phyloP scores from a whole-genome alignment of 2,888 invertebrate genomes.

The Torymus aiolomorphi region DNA sequence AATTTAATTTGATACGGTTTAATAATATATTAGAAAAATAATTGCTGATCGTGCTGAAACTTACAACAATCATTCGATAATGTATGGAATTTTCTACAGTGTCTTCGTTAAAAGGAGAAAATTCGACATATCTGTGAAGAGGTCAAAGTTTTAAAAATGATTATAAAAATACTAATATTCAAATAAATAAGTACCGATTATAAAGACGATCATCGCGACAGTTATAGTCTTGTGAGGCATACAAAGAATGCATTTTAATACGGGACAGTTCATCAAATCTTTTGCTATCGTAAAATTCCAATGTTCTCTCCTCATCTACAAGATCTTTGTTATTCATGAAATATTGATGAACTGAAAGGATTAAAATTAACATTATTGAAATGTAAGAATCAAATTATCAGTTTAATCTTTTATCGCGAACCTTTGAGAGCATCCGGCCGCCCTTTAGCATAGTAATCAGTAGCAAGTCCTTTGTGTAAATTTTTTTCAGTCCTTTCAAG shows the following conservation, averaged over 20 bases:
- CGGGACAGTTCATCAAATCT: slow-evolving; percentile 84
- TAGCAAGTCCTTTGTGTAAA: slow-evolving; percentile 76
- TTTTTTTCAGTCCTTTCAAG: slow-evolving; percentile 79
- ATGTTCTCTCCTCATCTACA: slow-evolving; percentile 71
- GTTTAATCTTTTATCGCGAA: slow-evolving; percentile 67
- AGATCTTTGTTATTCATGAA: slow-evolving; percentile 63
- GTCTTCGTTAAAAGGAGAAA: slow-evolving; percentile 62
- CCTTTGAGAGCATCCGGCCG: slow-evolving; percentile 84
- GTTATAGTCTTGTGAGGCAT: slow-evolving; percentile 79
- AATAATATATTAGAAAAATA: no score
- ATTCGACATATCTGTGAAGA: slow-evolving; percentile 71
- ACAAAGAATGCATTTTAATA: slow-evolving; percentile 78
- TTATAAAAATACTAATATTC: background rate
- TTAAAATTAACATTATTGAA: slow-evolving; percentile 1
- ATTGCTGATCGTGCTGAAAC: background rate
- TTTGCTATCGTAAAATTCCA: slow-evolving; percentile 78
- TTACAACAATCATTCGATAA: slow-evolving; percentile 63
- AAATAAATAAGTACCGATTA: slow-evolving; percentile 62
- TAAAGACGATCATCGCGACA: slow-evolving; percentile 77
- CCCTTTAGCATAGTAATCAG: slow-evolving; percentile 82
- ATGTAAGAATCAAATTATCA: slow-evolving; percentile 17
- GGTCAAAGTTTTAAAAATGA: background rate
- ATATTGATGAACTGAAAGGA: slow-evolving; percentile 74
- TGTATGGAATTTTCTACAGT: slow-evolving; percentile 53
- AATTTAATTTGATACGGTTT: background rate